These are phyloP conservation scores for Tympanuchus pallidicinctus DNA, from an alignment of 2,113 vertebrate species.

Conservation along the genomic window DNA sequence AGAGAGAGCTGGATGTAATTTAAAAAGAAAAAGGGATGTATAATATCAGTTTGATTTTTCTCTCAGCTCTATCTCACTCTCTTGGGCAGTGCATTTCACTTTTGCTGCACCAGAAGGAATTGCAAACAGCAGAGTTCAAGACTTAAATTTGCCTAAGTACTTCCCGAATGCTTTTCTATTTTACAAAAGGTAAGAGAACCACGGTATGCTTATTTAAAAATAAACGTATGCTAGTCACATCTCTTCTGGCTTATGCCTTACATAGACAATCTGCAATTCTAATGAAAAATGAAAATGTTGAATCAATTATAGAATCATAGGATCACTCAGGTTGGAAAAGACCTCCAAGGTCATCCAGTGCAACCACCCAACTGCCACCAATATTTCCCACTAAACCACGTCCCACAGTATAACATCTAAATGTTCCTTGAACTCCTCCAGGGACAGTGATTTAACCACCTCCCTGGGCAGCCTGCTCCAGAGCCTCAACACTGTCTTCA, in stretches of 20 bases:
- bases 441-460: too few species aligned
- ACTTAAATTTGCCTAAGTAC: constrained; percentile 4
- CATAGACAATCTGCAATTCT: neutral
- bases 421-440: too few species aligned
- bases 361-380: too few species aligned
- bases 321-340: too few species aligned
- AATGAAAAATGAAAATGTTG: neutral
- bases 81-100: constrained; percentile 1
- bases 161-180: neutral
- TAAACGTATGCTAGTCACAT: neutral
- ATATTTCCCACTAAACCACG: too few species aligned
- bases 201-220: neutral
- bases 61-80: neutral
- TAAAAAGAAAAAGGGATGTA: neutral
- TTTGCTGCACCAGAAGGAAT: neutral
- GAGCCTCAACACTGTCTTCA: too few species aligned
- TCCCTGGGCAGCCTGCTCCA: too few species aligned
- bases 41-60: neutral
- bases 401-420: too few species aligned
- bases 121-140: neutral
- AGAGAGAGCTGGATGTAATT: neutral
- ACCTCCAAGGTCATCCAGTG: too few species aligned
- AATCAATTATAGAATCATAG: too few species aligned
- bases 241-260: neutral
- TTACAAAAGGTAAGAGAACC: neutral